These are phyloP conservation scores for Clytia hemisphaerica DNA, from an alignment of 30 jellyfish, hydroid and myxozoan species.

Conservation along the genomic window DNA sequence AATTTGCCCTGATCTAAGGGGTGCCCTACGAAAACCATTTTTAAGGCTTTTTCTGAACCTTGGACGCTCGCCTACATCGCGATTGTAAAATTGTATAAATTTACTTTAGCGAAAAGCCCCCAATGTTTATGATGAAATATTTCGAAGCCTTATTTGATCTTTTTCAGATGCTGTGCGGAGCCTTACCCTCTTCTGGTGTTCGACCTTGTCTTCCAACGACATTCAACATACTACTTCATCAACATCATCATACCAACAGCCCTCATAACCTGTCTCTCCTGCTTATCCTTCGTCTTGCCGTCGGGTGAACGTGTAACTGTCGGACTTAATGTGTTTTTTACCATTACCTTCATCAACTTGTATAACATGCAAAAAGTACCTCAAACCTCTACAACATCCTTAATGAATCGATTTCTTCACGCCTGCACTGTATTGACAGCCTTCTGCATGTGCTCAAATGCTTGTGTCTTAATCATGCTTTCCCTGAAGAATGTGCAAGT, in stretches of 20 bases:
- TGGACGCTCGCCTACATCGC: no score
- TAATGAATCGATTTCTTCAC: constrained; percentile 45
- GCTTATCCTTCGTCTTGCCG: constrained; percentile 58
- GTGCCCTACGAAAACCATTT: no score
- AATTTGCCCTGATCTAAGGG: no score
- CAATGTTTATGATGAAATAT: no score
- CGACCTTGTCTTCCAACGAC: constrained; percentile 45
- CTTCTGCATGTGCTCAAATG: no score
- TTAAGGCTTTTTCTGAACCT: no score
- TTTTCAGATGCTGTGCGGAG: constrained; percentile 57
- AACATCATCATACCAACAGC: constrained; percentile 69
- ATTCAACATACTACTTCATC: constrained; percentile 61
- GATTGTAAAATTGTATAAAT: no score
- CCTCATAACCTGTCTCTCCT: constrained; percentile 64
- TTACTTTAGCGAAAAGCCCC: no score
- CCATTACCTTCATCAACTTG: constrained; percentile 56
- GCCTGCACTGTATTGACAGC: constrained; percentile 71
- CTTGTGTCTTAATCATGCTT: no score
- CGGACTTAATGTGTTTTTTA: constrained; percentile 51
- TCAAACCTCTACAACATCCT: constrained; percentile 55
- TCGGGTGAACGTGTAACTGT: constrained; percentile 80
- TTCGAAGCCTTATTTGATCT: no score
- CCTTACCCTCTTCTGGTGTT: constrained; percentile 50
- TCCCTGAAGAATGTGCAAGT: no score
- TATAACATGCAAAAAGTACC: constrained; percentile 66